Percentiles rank a stretch among this genome's conserved stretches.
Conservation (phyloP, 2,888 invertebrate genomes). For the Sthenelais limicola region DNA sequence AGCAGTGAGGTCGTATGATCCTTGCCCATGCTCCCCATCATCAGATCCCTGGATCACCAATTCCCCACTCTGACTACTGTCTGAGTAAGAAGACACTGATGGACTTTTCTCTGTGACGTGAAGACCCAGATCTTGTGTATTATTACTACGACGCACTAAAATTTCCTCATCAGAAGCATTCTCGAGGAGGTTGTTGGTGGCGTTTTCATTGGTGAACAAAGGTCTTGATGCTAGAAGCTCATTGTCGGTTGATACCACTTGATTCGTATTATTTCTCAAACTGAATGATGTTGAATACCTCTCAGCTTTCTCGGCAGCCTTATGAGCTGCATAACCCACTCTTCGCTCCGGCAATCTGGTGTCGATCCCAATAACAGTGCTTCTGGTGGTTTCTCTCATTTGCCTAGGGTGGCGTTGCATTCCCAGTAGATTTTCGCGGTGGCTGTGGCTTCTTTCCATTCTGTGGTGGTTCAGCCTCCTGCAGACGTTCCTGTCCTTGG, state of each 20-base stretch:
- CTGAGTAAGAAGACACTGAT: conserved; percentile 13
- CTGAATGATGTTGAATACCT: neutral
- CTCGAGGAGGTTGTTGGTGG: neutral
- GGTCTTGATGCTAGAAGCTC: neutral
- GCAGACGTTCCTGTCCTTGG: conserved; percentile 12
- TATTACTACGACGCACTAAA: neutral
- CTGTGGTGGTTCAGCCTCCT: neutral
- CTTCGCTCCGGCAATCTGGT: too few species aligned
- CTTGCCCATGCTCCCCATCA: too few species aligned
- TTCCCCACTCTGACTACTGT: conserved; percentile 1
- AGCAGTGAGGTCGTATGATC: too few species aligned
- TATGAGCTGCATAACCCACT: too few species aligned
- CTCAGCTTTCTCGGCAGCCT: too few species aligned
- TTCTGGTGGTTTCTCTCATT: too few species aligned
- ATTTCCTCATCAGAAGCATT: neutral
- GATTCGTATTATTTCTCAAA: conserved; percentile 2
- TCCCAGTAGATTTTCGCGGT: neutral
- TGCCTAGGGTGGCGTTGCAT: neutral
- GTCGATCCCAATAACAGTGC: too few species aligned
- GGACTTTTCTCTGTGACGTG: too few species aligned
- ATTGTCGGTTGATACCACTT: neutral
- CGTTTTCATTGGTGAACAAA: conserved; percentile 16
- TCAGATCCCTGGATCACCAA: neutral
- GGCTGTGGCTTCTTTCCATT: conserved; percentile 9
- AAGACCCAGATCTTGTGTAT: too few species aligned